Evolutionary conservation across 2,888 invertebrate species (phyloP).

Genomic region (Eilema sororculum): DNA sequence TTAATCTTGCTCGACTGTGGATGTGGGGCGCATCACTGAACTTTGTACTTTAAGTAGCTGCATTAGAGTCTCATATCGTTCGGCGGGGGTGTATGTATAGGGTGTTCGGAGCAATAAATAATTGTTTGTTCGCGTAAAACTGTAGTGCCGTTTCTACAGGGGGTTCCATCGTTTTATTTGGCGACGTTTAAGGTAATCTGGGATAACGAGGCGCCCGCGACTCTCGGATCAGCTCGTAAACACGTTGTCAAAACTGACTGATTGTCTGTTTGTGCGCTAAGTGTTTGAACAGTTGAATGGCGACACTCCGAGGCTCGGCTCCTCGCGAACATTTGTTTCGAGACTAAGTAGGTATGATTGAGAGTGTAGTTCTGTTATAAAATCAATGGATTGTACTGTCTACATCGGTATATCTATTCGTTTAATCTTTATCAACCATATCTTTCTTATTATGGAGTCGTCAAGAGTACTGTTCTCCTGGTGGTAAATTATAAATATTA

Average conservation of each 20-base stretch:
- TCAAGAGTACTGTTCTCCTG: too few species aligned
- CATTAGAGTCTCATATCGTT: constrained; percentile 61
- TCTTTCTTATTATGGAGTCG: not conserved
- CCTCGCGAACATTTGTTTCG: constrained; percentile 38
- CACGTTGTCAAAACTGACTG: constrained; percentile 63
- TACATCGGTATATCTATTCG: not conserved
- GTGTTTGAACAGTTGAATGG: constrained; percentile 50
- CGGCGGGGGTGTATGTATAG: constrained; percentile 55
- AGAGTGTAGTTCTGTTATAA: constrained; percentile 32
- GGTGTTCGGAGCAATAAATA: constrained; percentile 82
- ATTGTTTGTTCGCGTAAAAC: constrained; percentile 85
- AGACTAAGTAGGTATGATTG: constrained; percentile 44
- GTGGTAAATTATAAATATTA: too few species aligned
- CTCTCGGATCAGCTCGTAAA: constrained; percentile 53
- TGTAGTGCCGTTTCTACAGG: constrained; percentile 76
- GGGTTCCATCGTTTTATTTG: constrained; percentile 73
- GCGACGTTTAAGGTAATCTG: constrained; percentile 76
- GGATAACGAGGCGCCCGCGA: constrained; percentile 70
- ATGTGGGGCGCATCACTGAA: constrained; percentile 53
- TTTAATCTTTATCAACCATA: not conserved
- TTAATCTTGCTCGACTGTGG: constrained; percentile 83
- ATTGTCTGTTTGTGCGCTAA: constrained; percentile 53
- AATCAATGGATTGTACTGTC: constrained; percentile 4
- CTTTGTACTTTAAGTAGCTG: constrained; percentile 55
- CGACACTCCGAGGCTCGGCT: not conserved